Percentiles rank a stretch among this genome's conserved stretches.
phyloP scores from a whole-genome alignment of 2,113 vertebrate species.

The Pan paniscus region DNA sequence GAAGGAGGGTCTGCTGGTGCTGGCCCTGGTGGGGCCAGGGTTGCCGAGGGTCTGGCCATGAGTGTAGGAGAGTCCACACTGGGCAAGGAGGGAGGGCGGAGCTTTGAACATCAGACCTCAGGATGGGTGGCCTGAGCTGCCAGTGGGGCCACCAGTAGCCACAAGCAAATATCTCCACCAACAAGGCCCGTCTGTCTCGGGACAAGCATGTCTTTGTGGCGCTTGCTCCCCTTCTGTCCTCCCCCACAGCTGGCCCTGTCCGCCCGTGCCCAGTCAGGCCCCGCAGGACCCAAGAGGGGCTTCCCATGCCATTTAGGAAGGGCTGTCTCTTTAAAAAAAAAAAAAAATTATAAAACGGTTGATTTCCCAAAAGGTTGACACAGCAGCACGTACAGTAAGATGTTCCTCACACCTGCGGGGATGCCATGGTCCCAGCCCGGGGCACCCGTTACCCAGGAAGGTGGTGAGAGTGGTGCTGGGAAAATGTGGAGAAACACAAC shows the following conservation, averaged over 20 bases:
- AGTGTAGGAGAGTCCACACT: accelerated
- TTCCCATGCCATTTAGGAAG: background rate
- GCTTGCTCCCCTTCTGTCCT: accelerated
- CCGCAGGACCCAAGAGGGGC: no score
- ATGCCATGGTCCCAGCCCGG: no score
- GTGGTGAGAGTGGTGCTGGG: accelerated
- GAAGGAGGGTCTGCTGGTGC: background rate
- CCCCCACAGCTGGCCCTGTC: background rate
- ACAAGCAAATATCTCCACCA: background rate
- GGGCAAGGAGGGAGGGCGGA: no score
- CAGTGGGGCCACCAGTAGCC: background rate
- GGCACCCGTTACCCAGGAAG: background rate
- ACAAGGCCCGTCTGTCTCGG: conserved; percentile 5
- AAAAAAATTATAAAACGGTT: background rate
- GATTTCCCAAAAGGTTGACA: background rate
- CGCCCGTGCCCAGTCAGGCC: accelerated
- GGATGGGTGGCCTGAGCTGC: no score
- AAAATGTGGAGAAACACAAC: background rate
- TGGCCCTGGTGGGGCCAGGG: accelerated
- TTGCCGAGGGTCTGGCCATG: accelerated
- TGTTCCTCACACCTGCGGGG: accelerated
- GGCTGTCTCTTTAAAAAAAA: background rate
- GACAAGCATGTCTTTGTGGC: conserved; percentile 47
- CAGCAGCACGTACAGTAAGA: accelerated
- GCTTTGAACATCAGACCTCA: background rate